Base-by-base conservation (phyloP, 2,113 vertebrate genomes). In the Penelope pileata region DNA sequence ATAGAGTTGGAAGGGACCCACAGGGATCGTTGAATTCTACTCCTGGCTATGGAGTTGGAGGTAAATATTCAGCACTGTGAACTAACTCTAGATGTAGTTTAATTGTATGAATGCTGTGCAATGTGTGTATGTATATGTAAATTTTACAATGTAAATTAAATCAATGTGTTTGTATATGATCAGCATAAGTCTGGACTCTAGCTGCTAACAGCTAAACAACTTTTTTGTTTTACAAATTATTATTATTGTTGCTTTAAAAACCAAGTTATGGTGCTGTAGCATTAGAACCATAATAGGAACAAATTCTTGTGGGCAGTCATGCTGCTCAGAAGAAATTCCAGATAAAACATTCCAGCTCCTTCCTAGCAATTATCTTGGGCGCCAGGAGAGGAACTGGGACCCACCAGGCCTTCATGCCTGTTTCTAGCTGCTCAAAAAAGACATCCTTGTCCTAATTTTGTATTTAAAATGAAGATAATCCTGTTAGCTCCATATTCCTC, bases 261-360 rank as follows among this genome's bases (percentile, higher is more conserved):
- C 34, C 6, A 45, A 59, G 5, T 68, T 64, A 18, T 34, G 34
- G 26, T 75, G 50, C 30, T 19, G 34, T 56, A 47, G 22, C 47
- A 51, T 82, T 60, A n/a, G 32, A 90, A 66, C 0, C 1, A 7
- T 38, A 56, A 53, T 17, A 66, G 40, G 27, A 93, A 32, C 40
- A 87, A 93, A 91, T 90, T 91, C 53, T 73, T 90, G 75, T 87
- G 78, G 77, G 32, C 21, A 53, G 17, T 88, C 43, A 6, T 86
- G 84, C 56, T 89, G 27, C 58, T 94, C 43, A 77, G 83, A 85
- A 90, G 70, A 84, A 69, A 91, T 91, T 92, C 80, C 69, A 84
- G 56, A 48, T 36, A 53, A 86, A 86, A 88, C 62, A 76, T 68
- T 86, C 74, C 40, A 87, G 7, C 34, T 78, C 14, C 72, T 90